A percentile compares a stretch with the other conserved stretches of the same genome.
These are phyloP conservation scores for Nasua narica DNA, from an alignment of 2,797 vertebrate species.

Conservation along the genomic window DNA sequence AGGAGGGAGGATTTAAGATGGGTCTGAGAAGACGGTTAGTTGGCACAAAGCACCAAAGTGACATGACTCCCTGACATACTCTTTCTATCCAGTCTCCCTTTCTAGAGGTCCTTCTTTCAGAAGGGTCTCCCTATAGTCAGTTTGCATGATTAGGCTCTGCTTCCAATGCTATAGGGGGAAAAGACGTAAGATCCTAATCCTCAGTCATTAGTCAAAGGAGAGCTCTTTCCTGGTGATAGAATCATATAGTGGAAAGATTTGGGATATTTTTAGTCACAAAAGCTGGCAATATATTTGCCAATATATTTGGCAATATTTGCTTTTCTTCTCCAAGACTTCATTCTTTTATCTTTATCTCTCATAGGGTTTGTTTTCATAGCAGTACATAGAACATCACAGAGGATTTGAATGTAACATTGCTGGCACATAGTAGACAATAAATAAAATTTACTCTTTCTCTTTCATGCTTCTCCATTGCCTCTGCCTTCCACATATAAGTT, in stretches of 20 bases:
- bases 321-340: neutral
- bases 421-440: neutral
- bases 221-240: neutral
- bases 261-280: neutral
- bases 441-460: neutral
- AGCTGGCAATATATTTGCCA: neutral
- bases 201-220: neutral
- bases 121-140: neutral
- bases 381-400: neutral
- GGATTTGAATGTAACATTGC: neutral
- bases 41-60: neutral
- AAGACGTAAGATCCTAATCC: neutral
- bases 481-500: neutral
- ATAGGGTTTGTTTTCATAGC: neutral
- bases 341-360: neutral
- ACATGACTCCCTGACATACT: neutral
- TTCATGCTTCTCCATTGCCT: neutral
- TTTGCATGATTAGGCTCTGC: neutral
- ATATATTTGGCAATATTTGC: neutral
- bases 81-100: neutral
- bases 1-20: neutral
- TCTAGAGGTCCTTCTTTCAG: neutral
- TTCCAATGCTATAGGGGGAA: accelerated
- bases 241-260: neutral
- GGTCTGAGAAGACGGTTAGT: neutral